Base-by-base conservation (phyloP, 2,113 vertebrate species). In the Ophiodon elongatus region DNA sequence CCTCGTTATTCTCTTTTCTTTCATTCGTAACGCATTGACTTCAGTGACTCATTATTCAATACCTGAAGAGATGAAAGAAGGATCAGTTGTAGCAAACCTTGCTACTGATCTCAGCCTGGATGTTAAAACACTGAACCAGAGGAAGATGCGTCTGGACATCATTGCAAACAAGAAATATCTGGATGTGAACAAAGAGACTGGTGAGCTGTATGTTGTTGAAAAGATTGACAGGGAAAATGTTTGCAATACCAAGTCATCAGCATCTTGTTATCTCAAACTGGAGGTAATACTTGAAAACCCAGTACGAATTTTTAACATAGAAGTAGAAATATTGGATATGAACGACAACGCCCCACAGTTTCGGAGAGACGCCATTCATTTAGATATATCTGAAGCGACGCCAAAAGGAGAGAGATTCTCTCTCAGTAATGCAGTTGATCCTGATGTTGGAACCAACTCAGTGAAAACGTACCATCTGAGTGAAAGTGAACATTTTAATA, bases 161-260 rank as follows among this genome's bases (percentile, higher is more conserved):
- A 75, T 84, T 0, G 64, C 84, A 0, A 89, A 92, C 23, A 92
- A 92, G 6, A 92, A 95, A 90, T 96, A 96, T 86, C 73, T 97
- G 57, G 95, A 95, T 2, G 91, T 96, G 25, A 96, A 96, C 80
- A 94, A 95, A 92, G 93, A 96, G 1, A 96, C 94, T 25, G 95
- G 96, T 0, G 94, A 96, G 19, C 90, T 97, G 21, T 95, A 86
- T 37, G 84, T 95, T 33, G 84, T 89, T 15, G 94, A 95, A 41
- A 95, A 90, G 11, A 96, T 96, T 1, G 96, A 97, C 54, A 79
- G 96, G 1, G 96, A 96, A 77, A 19, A 84, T 15, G 29, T 95
- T 1, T 96, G 94, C 0, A 0, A 2, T 0, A 0, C 79, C 1
- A 96, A 91, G 4, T 66, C 80, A 0, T 73, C 21, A 1, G 17